These are phyloP conservation scores for Falco novaeseelandiae DNA, from an alignment of 2,797 vertebrate genomes.

Conservation along the genomic window DNA sequence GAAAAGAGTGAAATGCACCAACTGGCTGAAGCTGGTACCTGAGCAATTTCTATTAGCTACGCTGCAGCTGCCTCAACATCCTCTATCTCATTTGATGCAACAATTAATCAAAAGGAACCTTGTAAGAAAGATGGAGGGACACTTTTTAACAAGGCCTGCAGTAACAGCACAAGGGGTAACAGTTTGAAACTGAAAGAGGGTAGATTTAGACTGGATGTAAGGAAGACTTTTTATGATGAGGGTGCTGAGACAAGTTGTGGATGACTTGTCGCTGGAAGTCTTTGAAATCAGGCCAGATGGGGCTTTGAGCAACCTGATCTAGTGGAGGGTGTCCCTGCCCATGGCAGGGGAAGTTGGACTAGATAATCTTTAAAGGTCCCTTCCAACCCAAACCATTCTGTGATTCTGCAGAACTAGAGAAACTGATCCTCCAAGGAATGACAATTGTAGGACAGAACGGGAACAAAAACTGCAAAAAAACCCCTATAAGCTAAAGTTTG, in stretches of 20 bases:
- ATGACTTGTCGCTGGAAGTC: neutral
- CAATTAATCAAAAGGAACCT: neutral
- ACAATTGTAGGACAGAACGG: neutral
- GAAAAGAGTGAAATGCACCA: neutral
- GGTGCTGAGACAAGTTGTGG: neutral
- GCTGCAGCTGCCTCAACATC: neutral
- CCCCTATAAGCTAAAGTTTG: neutral
- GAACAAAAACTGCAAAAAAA: neutral
- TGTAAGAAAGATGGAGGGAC: neutral
- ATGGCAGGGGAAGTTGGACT: fast-evolving
- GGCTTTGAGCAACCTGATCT: neutral
- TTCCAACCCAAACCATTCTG: neutral
- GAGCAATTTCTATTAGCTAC: neutral
- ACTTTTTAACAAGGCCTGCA: neutral
- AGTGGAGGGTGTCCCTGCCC: neutral
- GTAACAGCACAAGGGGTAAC: neutral
- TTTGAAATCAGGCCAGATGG: neutral
- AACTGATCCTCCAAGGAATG: neutral
- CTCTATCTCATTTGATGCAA: neutral
- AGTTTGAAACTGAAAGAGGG: neutral
- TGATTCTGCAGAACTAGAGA: neutral
- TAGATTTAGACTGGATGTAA: neutral
- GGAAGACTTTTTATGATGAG: neutral
- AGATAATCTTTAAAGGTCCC: neutral
- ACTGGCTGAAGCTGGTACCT: neutral